Base-by-base conservation (phyloP, 2,888 invertebrate genomes). In the Cyrtodaria siliqua region DNA sequence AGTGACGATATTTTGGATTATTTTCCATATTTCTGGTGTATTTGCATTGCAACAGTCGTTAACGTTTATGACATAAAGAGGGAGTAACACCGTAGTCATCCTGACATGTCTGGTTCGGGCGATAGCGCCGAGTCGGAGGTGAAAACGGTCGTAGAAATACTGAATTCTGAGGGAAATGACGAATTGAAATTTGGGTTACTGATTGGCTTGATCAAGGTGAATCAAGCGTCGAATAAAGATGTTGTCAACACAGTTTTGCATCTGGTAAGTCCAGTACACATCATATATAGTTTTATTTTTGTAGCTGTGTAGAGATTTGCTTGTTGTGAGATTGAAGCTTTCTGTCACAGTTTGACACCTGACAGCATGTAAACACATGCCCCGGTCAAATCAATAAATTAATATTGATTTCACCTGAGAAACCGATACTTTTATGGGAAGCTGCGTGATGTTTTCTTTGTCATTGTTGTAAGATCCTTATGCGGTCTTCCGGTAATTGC, bases 181-280 rank as follows among this genome's bases (percentile, higher is more conserved):
- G 97, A 97, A 94, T 95, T 98, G 93, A 98, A 98, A 95, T 98
- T 98, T 94, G 98, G 97, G 93, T 97, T 98, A 94, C 96, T 98
- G 94, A 98, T 98, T 95, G 98, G 98, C 92, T 96, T 98, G 93
- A 96, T 99, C 94, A 97, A 98, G 95, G 97, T 98, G 92, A 97
- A 97, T 93, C 97, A 98, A 95, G 97, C 98, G 94, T 96, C 96
- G 90, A 98, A 98, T 95, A 96, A 97, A 93, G 98, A 99, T 95
- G 97, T 99, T 93, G 98, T 99, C 94, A 98, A 99, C 95, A 97
- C 98, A 91, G 97, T 99, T 89, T 95, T 99, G 91, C 98, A 99
- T 95, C 95, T 99, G 98, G 99, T 99, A 95, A 96, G 98, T 96
- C 40, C 12, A 8, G 33, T 33, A 4, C 4, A 12, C 33, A 4